A percentile compares a stretch with the other conserved stretches of the same genome.
Conservation (phyloP, 2,113 vertebrate species). For the Heptranchias perlo region DNA sequence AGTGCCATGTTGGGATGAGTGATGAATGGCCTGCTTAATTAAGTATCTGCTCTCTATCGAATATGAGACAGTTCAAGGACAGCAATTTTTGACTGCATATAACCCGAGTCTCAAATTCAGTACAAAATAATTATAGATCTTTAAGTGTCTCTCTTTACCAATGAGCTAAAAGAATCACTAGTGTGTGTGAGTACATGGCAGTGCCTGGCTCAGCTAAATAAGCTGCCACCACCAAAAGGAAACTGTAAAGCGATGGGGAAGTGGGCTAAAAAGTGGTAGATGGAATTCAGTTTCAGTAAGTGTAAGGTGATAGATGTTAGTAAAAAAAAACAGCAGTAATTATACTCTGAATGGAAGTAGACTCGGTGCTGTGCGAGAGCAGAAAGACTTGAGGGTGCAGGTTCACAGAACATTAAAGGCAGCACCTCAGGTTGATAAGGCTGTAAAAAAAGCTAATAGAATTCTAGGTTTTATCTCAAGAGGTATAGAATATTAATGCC, state of each 20-base stretch:
- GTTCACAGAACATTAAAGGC: neutral
- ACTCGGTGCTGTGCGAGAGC: too few species aligned
- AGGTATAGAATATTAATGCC: neutral
- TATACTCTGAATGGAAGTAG: neutral
- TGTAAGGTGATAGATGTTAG: neutral
- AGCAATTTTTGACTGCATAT: neutral
- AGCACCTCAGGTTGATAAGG: neutral
- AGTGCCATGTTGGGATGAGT: neutral
- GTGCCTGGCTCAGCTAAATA: neutral
- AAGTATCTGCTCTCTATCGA: neutral
- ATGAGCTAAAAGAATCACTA: neutral
- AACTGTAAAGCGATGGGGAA: neutral
- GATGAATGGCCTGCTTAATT: slow-evolving; percentile 11
- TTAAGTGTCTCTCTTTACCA: neutral
- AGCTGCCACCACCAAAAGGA: neutral
- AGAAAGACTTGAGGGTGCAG: too few species aligned
- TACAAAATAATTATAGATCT: neutral
- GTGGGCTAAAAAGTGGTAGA: neutral
- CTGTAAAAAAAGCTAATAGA: neutral
- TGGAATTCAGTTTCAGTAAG: neutral
- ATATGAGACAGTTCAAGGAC: neutral
- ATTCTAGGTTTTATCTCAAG: neutral
- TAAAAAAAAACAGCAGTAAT: neutral
- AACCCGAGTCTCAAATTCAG: neutral
- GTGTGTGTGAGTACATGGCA: neutral